Conservation (phyloP, 2,888 invertebrate species). For the Eumacrocentrus americanus region DNA sequence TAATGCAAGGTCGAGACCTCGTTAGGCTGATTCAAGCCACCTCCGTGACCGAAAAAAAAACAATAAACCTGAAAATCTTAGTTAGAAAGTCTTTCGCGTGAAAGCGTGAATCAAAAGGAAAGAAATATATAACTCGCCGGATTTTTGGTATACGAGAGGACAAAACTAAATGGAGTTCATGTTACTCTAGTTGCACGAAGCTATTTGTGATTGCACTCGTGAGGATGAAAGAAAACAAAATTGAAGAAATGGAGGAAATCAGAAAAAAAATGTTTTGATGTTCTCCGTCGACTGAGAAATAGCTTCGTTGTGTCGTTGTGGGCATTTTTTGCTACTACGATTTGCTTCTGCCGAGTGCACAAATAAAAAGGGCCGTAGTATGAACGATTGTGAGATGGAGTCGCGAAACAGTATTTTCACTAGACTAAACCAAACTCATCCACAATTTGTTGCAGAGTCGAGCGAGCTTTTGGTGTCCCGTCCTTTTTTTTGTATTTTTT, state of each 20-base stretch:
- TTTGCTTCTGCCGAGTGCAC: conserved; percentile 24
- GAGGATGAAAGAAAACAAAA: not conserved
- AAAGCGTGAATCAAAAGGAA: conserved; percentile 15
- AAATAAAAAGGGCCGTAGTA: conserved; percentile 14
- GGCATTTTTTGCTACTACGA: conserved; percentile 11
- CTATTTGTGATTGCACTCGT: not conserved
- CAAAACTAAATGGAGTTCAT: not conserved
- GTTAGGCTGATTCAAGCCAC: conserved; percentile 28
- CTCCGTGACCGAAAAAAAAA: conserved; percentile 7
- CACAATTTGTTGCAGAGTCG: no score
- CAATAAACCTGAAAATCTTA: conserved; percentile 5
- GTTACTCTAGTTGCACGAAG: not conserved
- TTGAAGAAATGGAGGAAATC: not conserved
- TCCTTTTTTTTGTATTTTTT: not conserved
- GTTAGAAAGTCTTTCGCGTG: conserved; percentile 7
- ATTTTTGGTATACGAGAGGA: not conserved
- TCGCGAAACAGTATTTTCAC: conserved; percentile 30
- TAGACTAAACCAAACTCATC: no score
- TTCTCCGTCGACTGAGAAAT: not conserved
- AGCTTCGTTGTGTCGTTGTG: not conserved
- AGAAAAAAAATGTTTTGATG: not conserved
- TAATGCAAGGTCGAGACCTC: conserved; percentile 29
- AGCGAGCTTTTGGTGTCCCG: not conserved
- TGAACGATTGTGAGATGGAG: conserved; percentile 18
- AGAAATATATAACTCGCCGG: no score